Conservation (phyloP, 23 tunicate genomes). For the Ascidia mentula region DNA sequence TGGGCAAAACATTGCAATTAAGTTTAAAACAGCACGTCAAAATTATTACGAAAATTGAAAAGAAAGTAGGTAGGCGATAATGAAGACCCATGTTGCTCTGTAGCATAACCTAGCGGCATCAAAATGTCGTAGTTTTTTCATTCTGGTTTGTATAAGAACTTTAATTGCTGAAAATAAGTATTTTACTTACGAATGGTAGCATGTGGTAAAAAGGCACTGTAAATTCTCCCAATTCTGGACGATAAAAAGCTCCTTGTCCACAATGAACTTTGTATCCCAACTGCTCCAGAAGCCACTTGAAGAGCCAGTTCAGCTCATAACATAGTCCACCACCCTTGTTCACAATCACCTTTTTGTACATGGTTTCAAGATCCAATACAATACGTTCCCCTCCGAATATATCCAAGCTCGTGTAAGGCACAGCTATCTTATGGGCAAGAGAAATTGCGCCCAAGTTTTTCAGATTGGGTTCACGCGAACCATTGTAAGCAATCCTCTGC, state of each 20-base stretch:
- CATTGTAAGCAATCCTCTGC: background rate
- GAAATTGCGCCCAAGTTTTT: constrained; percentile 1
- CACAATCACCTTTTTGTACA: background rate
- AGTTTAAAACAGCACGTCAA: too few relatives aligned
- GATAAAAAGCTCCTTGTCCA: background rate
- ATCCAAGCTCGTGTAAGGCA: background rate
- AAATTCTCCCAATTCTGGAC: background rate
- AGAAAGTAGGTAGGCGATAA: too few relatives aligned
- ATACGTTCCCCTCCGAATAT: background rate
- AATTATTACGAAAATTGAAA: too few relatives aligned
- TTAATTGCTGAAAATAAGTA: too few relatives aligned
- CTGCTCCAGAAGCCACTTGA: background rate
- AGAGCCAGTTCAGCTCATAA: background rate
- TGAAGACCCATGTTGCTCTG: too few relatives aligned
- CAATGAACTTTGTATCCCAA: background rate
- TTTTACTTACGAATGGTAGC: background rate
- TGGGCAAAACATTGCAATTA: too few relatives aligned
- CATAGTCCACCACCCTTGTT: constrained; percentile 1
- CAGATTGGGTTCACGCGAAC: background rate
- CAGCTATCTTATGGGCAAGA: background rate
- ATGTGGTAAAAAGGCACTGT: background rate
- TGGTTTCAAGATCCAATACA: background rate
- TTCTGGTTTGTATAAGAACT: too few relatives aligned
- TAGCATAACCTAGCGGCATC: too few relatives aligned
- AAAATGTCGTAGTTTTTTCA: too few relatives aligned